phyloP scores from a whole-genome alignment of 64 coral and sea anemone genomes.

The Actinia equina region DNA sequence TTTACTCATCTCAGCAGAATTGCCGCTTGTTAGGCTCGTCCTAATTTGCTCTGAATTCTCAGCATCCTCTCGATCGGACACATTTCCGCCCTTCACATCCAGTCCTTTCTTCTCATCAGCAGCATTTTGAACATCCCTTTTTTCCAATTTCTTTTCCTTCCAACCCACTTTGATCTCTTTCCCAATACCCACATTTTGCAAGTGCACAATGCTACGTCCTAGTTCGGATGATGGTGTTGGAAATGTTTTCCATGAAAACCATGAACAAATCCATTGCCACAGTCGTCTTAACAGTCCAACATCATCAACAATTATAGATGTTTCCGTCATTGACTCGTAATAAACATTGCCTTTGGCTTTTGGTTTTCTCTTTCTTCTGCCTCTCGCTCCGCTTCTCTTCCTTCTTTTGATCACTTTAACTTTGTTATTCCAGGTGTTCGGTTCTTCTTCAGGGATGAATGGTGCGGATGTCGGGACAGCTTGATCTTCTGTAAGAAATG shows the following conservation, averaged over 20 bases:
- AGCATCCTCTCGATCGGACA: too few species aligned
- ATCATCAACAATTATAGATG: not conserved
- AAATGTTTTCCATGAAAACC: not conserved
- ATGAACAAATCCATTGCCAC: not conserved
- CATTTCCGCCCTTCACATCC: too few species aligned
- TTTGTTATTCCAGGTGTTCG: not conserved
- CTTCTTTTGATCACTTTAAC: not conserved
- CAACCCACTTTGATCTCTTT: too few species aligned
- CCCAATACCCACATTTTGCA: not conserved
- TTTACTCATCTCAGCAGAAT: too few species aligned
- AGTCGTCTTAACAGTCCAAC: not conserved
- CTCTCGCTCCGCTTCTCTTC: not conserved
- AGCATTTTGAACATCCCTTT: too few species aligned
- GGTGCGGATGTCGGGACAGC: not conserved
- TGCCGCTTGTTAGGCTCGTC: too few species aligned
- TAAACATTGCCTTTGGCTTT: too few species aligned
- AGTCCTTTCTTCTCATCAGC: too few species aligned
- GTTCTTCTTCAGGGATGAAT: not conserved
- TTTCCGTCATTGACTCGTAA: not conserved
- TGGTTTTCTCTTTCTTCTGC: too few species aligned
- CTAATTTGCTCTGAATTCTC: too few species aligned
- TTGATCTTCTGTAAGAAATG: not conserved
- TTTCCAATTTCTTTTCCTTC: too few species aligned
- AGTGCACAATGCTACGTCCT: not conserved
- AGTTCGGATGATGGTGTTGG: not conserved